phyloP scores from a whole-genome alignment of 2,113 vertebrate genomes.

The Labeo rohita region DNA sequence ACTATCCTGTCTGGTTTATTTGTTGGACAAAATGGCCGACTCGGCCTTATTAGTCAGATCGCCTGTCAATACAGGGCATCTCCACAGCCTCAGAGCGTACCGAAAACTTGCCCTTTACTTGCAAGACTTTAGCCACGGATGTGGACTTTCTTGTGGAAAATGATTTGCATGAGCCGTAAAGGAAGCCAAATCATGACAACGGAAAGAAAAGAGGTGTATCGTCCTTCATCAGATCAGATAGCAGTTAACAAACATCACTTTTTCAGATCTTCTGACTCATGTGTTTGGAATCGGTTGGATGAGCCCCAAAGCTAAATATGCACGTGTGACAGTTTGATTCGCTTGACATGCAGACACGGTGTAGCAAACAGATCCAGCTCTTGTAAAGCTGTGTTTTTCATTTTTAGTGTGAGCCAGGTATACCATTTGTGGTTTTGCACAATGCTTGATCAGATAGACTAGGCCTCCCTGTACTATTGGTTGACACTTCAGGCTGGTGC shows the following conservation, averaged over 20 bases:
- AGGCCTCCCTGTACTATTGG: constrained; percentile 42
- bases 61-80: no score
- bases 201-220: neutral
- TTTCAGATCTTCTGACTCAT: constrained; percentile 10
- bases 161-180: neutral
- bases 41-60: no score
- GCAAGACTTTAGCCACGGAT: neutral
- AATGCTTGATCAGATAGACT: constrained; percentile 50
- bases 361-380: constrained; percentile 20
- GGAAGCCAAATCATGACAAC: constrained; percentile 2
- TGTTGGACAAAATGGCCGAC: no score
- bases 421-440: constrained; percentile 56
- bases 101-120: neutral
- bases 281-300: neutral
- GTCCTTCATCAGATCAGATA: neutral
- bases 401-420: constrained; percentile 68
- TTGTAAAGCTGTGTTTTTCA: constrained; percentile 74
- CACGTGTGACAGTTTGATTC: constrained; percentile 58
- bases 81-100: no score
- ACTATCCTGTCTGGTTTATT: no score
- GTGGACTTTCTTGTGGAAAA: no score
- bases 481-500: constrained; percentile 60
- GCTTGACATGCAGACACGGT: constrained; percentile 23
- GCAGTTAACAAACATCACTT: neutral
- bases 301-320: neutral